These are phyloP conservation scores for Cydia fagiglandana DNA, from an alignment of 1,140 invertebrate genomes.

Conservation along the genomic window DNA sequence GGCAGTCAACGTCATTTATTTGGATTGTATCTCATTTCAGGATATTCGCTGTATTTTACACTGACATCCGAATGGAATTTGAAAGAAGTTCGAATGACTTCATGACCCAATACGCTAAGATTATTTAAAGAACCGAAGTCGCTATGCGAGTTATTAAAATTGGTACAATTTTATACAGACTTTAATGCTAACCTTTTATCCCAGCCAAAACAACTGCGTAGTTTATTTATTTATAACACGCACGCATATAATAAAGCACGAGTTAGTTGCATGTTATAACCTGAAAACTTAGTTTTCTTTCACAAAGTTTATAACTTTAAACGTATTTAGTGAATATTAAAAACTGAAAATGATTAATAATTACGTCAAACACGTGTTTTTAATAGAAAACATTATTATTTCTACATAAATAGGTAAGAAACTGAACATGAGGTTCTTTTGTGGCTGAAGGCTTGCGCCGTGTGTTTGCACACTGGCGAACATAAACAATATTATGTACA, in stretches of 20 bases:
- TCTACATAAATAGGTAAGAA: constrained; percentile 7
- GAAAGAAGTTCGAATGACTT: too few relatives aligned
- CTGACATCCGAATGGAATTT: too few relatives aligned
- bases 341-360: not conserved
- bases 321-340: not conserved
- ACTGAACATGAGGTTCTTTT: constrained; percentile 25
- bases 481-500: constrained; percentile 29
- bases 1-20: not conserved
- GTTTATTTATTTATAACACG: not conserved
- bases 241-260: not conserved
- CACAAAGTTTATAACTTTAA: not conserved
- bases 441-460: constrained; percentile 25
- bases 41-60: not conserved
- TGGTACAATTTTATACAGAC: not conserved
- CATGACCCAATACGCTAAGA: too few relatives aligned
- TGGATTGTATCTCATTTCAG: not conserved
- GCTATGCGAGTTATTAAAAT: too few relatives aligned
- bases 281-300: not conserved
- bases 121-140: not conserved
- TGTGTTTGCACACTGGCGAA: constrained; percentile 36
- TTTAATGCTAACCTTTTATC: not conserved
- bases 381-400: constrained; percentile 9
- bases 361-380: constrained; percentile 6
- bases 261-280: not conserved
- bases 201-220: not conserved